Evolutionary conservation across 2,113 vertebrate species (phyloP).

Genomic region (Lontra canadensis): DNA sequence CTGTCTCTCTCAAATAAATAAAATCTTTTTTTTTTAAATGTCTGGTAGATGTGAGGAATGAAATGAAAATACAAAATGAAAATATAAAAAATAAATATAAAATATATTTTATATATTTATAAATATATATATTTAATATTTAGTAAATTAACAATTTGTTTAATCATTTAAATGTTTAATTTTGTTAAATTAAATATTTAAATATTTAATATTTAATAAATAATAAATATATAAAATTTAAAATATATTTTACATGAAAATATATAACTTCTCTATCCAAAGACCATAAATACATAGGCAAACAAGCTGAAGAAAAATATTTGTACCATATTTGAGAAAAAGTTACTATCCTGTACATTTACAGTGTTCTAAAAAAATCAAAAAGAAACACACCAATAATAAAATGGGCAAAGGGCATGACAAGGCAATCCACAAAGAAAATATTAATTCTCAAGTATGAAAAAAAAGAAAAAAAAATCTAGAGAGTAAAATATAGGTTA

Average conservation of each 20-base stretch:
- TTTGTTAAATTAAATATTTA: no score
- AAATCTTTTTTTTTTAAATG: background rate
- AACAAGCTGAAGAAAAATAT: background rate
- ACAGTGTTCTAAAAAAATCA: background rate
- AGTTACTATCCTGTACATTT: background rate
- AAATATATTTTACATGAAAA: background rate
- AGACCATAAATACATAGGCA: background rate
- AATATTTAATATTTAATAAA: no score
- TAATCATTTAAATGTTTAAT: no score
- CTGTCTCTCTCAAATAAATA: background rate
- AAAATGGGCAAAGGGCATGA: background rate
- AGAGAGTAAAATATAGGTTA: background rate
- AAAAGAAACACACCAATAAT: conserved; percentile 12
- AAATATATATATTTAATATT: no score
- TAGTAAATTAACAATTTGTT: no score
- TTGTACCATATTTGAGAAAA: background rate
- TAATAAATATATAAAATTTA: no score
- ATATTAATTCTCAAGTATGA: background rate
- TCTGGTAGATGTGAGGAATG: background rate
- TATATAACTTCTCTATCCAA: background rate
- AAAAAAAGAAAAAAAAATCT: background rate
- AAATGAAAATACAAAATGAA: no score
- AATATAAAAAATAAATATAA: no score
- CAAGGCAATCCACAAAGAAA: background rate
- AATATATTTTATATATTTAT: no score